Base-by-base conservation (phyloP, 1,140 invertebrate genomes). In the Phthorimaea operculella region DNA sequence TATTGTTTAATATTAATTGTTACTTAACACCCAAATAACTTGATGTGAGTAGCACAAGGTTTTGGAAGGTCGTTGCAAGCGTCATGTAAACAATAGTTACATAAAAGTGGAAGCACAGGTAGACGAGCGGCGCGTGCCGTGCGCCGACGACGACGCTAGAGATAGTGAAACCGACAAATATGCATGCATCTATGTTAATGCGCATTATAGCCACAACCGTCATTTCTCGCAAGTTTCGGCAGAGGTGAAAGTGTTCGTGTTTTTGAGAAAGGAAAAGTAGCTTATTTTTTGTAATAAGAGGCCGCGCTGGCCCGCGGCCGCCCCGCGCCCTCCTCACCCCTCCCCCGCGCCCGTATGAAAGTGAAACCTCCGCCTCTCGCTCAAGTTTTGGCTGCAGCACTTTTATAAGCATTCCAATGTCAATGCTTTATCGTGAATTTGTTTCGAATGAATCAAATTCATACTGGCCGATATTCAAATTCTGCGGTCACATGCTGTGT, bases 231-330 rank as follows among this genome's bases (percentile, higher is more conserved):
- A 54, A 53, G 63, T 74, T 73, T 75, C 66, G 70, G 74, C 66
- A 56, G 54, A 66, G 72, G 80, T 76, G 78, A 83, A 83, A 83
- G 80, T 79, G 70, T 64, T 73, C 68, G 69, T 72, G 65, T 70
- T 81, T 80, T 83, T 83, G 72, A 79, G 80, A 83, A 83, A 81
- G 80, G 76, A 81, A 80, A 80, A 80, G 80, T 79, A 74, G 72
- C 76, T 78, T 67, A 76, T 76, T 80, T 79, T 78, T 78, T 76
- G 66, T 73, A 65, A 63, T 68, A 74, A 75, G 76, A 74, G 70
- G 67, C 67, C 62, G 52, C 51, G 61, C 57, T 51, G 64, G 64
- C 21, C 21, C 21, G 21, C 21, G 51, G 55, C 60, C 57, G 47
- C 34, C 48, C 55, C 9, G 51, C 51, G 39, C 54, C 54, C 56